Percentiles rank a stretch among this genome's conserved stretches.
These are phyloP conservation scores for Cylas formicarius DNA, from an alignment of 1,140 invertebrate species.

Conservation along the genomic window DNA sequence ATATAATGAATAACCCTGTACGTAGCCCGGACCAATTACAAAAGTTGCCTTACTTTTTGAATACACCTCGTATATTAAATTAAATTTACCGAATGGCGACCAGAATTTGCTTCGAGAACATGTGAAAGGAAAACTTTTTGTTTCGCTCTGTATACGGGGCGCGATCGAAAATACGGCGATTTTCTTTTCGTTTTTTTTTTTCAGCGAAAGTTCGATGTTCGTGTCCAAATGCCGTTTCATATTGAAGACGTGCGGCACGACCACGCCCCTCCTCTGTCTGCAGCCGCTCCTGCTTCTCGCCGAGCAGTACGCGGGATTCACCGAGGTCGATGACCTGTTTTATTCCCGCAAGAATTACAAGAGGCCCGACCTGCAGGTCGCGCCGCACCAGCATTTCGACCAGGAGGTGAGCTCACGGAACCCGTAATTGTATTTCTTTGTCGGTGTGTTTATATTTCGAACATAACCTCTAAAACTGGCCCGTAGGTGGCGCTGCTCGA, in stretches of 20 bases:
- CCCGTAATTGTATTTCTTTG: not conserved
- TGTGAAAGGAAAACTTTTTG: too few species aligned
- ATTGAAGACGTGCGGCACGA: slow-evolving; percentile 97
- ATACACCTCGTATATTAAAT: too few species aligned
- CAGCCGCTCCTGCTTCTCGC: slow-evolving; percentile 79
- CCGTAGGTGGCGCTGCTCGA: slow-evolving; percentile 69
- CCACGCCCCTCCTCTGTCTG: slow-evolving; percentile 89
- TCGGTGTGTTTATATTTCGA: too few species aligned
- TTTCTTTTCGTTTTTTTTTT: slow-evolving; percentile 30
- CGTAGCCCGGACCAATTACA: too few species aligned
- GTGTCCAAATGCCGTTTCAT: slow-evolving; percentile 89
- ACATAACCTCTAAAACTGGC: too few species aligned
- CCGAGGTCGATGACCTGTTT: slow-evolving; percentile 78
- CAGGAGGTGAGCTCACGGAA: slow-evolving; percentile 52
- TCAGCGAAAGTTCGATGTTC: slow-evolving; percentile 98
- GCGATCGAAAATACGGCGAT: too few species aligned
- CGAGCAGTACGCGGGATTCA: slow-evolving; percentile 77
- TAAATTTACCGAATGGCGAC: too few species aligned
- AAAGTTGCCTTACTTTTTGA: too few species aligned
- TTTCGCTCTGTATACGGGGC: too few species aligned
- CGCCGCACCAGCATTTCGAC: slow-evolving; percentile 72
- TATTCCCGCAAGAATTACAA: slow-evolving; percentile 97
- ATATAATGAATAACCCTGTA: too few species aligned
- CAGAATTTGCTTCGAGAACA: too few species aligned
- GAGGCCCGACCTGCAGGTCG: slow-evolving; percentile 80